Evolutionary conservation across 2,888 invertebrate genomes (phyloP).

Genomic region (Coelopa pilipes): DNA sequence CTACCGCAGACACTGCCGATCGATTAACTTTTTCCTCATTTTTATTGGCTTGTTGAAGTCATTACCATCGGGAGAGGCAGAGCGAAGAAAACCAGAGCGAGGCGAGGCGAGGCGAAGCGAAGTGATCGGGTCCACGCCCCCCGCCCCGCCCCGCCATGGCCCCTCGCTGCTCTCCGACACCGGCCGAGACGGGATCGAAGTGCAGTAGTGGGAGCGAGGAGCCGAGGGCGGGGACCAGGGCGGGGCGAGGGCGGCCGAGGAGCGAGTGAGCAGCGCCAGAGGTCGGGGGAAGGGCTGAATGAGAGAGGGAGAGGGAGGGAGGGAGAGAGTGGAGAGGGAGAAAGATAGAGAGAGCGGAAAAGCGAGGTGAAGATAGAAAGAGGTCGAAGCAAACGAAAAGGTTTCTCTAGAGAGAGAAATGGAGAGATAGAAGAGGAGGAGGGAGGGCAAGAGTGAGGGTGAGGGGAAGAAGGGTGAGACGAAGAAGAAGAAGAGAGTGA

Average conservation of each 20-base stretch:
- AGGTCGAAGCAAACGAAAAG: background rate
- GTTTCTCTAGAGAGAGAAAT: background rate
- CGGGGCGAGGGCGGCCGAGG: too few relatives aligned
- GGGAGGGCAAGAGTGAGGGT: background rate
- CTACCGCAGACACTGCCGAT: background rate
- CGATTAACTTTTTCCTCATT: constrained; percentile 7
- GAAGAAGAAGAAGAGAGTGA: background rate
- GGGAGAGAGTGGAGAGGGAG: background rate
- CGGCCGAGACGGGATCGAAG: too few relatives aligned
- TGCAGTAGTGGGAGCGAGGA: too few relatives aligned
- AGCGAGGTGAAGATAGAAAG: background rate
- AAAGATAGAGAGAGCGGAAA: background rate
- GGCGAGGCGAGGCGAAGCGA: too few relatives aligned
- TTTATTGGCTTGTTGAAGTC: constrained; percentile 12
- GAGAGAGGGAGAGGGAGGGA: background rate
- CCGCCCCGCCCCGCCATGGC: too few relatives aligned
- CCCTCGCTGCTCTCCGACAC: too few relatives aligned
- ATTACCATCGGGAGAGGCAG: background rate
- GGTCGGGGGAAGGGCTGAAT: background rate
- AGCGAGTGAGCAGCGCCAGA: too few relatives aligned
- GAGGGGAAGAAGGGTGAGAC: background rate
- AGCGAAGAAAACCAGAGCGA: too few relatives aligned
- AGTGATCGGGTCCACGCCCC: too few relatives aligned
- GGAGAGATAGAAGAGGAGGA: background rate
- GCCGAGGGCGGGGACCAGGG: too few relatives aligned